Evolutionary conservation across 2,113 vertebrate genomes (phyloP).

Genomic region (Pygoscelis adeliae): DNA sequence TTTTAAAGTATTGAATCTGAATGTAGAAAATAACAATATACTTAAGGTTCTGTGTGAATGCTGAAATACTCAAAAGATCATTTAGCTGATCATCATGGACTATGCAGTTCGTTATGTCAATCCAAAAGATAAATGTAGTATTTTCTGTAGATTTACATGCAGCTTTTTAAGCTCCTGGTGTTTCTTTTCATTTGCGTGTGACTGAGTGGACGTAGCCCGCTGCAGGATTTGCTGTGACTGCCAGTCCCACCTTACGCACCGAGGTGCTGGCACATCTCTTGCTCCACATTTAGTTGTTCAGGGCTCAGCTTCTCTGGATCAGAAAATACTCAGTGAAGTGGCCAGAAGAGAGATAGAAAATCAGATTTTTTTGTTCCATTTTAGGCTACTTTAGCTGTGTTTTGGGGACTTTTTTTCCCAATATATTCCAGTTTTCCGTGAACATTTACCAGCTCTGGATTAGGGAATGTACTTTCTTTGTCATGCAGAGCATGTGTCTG

Average conservation of each 20-base stretch:
- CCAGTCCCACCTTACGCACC: rapidly evolving
- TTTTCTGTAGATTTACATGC: background rate
- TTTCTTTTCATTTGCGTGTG: background rate
- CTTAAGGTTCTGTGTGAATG: background rate
- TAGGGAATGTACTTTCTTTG: background rate
- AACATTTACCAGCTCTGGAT: background rate
- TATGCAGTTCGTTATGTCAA: background rate
- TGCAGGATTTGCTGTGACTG: background rate
- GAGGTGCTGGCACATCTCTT: background rate
- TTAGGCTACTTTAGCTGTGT: background rate
- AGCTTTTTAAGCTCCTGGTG: background rate
- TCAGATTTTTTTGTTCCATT: background rate
- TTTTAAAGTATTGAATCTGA: background rate
- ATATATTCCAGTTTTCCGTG: background rate
- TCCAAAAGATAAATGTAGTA: background rate
- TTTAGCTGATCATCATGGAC: background rate
- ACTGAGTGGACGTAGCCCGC: background rate
- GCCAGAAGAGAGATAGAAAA: background rate
- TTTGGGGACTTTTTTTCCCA: background rate
- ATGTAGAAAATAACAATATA: background rate
- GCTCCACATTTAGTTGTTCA: background rate
- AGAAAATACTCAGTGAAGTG: background rate
- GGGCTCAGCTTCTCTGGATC: background rate
- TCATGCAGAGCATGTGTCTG: rapidly evolving
- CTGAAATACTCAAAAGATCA: background rate